phyloP scores from a whole-genome alignment of 1,140 invertebrate species.

The Bombus sylvicola region DNA sequence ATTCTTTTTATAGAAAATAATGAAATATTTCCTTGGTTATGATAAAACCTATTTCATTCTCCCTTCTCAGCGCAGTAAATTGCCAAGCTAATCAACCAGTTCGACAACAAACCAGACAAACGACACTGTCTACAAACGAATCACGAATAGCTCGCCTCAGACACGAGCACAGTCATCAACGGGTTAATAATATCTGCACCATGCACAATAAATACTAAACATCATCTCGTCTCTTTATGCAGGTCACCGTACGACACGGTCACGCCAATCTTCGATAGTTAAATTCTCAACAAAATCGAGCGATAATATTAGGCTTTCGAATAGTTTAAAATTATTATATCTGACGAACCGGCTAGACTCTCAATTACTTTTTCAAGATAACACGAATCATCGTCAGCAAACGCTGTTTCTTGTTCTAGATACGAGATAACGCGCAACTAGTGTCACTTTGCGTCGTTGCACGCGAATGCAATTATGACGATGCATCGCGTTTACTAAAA shows the following conservation, averaged over 20 bases:
- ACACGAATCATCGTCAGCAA: background rate
- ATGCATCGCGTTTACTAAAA: background rate
- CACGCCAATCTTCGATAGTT: background rate
- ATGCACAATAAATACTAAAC: constrained; percentile 22
- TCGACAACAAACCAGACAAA: constrained; percentile 6
- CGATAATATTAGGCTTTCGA: background rate
- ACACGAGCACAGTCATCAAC: background rate
- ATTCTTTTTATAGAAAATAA: too few species aligned
- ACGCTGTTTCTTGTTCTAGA: background rate
- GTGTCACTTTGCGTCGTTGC: constrained; percentile 14
- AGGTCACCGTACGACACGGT: background rate
- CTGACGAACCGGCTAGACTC: background rate
- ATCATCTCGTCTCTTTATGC: constrained; percentile 5
- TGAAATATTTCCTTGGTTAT: background rate
- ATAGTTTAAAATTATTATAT: background rate
- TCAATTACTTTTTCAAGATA: constrained; percentile 14
- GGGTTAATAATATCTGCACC: constrained; percentile 24
- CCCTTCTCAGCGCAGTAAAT: background rate
- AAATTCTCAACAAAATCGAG: background rate
- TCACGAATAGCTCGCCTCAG: constrained; percentile 4
- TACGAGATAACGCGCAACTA: constrained; percentile 20
- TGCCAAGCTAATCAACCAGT: background rate
- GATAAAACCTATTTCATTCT: background rate
- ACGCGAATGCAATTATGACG: constrained; percentile 21
- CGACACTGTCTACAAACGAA: background rate